Evolutionary conservation across 2,888 invertebrate species (phyloP).

Genomic region (Spialia ferax): DNA sequence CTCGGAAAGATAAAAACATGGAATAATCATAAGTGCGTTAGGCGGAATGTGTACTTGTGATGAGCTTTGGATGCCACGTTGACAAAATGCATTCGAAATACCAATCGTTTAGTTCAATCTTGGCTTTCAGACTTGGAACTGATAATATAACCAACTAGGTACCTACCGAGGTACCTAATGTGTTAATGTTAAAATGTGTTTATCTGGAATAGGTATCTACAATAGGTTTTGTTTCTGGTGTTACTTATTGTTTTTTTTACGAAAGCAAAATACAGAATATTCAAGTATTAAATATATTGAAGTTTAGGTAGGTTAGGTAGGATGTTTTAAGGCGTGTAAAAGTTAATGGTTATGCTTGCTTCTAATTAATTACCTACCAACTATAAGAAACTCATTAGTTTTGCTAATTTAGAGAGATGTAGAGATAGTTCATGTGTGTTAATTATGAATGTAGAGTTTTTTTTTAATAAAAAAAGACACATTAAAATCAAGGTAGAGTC

Average conservation of each 20-base stretch:
- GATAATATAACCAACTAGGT: background rate
- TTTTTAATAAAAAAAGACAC: background rate
- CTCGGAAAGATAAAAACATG: conserved; percentile 83
- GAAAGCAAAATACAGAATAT: background rate
- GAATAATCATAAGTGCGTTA: conserved; percentile 84
- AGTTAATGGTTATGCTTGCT: too few species aligned
- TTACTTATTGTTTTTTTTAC: background rate
- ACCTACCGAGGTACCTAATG: too few species aligned
- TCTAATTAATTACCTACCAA: background rate
- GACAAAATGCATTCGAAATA: conserved; percentile 24
- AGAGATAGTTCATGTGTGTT: too few species aligned
- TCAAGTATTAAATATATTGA: too few species aligned
- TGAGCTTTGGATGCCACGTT: conserved; percentile 55
- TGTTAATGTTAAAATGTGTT: background rate
- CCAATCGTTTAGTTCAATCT: background rate
- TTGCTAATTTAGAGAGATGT: too few species aligned
- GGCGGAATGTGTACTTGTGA: conserved; percentile 78
- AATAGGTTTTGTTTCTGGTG: background rate
- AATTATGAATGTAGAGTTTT: too few species aligned
- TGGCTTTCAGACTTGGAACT: background rate
- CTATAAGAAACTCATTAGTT: too few species aligned
- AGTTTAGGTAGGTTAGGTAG: background rate
- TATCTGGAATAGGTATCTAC: background rate
- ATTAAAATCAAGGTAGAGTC: background rate
- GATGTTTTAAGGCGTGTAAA: too few species aligned